Evolutionary conservation across 2,113 vertebrate genomes (phyloP).

Genomic region (Xiphophorus hellerii): DNA sequence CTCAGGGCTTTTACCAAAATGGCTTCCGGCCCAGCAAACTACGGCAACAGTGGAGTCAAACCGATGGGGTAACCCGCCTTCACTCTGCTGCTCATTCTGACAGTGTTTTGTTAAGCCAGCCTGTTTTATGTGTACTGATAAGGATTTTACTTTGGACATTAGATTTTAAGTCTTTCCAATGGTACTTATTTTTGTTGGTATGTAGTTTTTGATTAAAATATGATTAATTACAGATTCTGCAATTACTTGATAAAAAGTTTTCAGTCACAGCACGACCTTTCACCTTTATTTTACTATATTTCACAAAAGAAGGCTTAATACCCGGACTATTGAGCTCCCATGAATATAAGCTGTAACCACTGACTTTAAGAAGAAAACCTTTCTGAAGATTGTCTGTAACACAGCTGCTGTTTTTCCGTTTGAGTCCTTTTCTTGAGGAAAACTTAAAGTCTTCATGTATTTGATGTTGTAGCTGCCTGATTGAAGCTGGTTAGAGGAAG

Average conservation of each 20-base stretch:
- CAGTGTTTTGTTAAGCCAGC: not conserved
- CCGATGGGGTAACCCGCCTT: slow-evolving; percentile 85
- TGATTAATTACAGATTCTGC: too few relatives aligned
- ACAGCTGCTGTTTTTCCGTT: too few relatives aligned
- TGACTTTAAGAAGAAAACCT: too few relatives aligned
- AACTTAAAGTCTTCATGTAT: not conserved
- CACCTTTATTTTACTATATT: not conserved
- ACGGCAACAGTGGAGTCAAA: slow-evolving; percentile 89
- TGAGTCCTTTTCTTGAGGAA: not conserved
- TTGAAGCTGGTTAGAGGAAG: not conserved
- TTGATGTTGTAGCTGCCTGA: not conserved
- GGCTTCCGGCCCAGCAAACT: slow-evolving; percentile 91
- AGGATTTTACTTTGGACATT: not conserved
- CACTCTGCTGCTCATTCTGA: too few relatives aligned
- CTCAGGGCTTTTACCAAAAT: slow-evolving; percentile 95
- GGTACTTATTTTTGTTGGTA: too few relatives aligned
- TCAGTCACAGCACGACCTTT: not conserved
- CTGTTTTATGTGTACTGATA: not conserved
- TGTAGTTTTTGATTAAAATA: too few relatives aligned
- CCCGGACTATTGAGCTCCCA: too few relatives aligned
- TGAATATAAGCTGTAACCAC: too few relatives aligned
- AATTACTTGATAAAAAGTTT: too few relatives aligned
- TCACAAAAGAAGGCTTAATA: not conserved
- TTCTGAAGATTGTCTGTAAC: too few relatives aligned
- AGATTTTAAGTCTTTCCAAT: too few relatives aligned